phyloP scores from a whole-genome alignment of 2,113 vertebrate genomes.

The Sakesphorus luctuosus region DNA sequence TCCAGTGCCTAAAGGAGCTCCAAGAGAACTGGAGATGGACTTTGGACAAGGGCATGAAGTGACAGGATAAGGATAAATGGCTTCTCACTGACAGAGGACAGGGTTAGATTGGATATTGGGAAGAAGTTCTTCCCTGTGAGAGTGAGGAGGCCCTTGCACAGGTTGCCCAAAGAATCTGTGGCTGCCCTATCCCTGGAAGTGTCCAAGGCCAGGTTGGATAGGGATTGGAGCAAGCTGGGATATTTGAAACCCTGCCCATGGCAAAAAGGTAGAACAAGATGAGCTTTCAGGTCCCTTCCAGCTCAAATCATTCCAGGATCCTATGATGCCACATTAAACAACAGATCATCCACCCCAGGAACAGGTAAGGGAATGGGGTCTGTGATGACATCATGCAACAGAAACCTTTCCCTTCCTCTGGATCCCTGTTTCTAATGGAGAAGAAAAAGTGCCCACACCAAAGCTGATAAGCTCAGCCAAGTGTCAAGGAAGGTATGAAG shows the following conservation, averaged over 20 bases:
- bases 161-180: not conserved
- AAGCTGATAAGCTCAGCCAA: not conserved
- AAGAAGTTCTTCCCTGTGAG: not conserved
- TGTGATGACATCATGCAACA: not conserved
- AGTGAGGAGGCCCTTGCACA: not conserved
- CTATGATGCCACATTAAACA: not conserved
- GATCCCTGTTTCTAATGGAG: not conserved
- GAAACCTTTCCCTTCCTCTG: not conserved
- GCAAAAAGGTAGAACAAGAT: fast-evolving
- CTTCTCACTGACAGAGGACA: not conserved
- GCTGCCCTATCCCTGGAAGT: not conserved
- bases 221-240: not conserved
- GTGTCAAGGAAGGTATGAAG: not conserved
- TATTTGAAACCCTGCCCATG: not conserved
- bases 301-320: not conserved
- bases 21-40: not conserved
- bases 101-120: not conserved
- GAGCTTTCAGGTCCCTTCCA: not conserved
- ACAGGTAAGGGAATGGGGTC: not conserved
- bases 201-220: fast-evolving
- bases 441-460: not conserved
- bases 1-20: not conserved
- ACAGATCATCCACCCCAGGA: not conserved
- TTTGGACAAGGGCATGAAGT: not conserved
- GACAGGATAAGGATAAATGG: not conserved